These are phyloP conservation scores for Platerodrilus igneus DNA, from an alignment of 2,888 invertebrate genomes.

Conservation along the genomic window DNA sequence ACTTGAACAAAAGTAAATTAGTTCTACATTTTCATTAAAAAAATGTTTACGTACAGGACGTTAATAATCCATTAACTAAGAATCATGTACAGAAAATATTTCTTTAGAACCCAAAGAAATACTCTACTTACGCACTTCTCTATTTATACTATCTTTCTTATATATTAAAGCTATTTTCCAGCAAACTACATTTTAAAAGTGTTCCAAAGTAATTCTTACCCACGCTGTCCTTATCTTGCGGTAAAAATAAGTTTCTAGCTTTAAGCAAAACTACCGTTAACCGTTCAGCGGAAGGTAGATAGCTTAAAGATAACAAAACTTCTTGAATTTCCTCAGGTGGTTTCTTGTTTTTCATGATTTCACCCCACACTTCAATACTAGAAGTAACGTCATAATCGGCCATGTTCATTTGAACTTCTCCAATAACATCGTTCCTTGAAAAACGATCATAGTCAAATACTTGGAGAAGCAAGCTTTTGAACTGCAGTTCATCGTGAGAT, in stretches of 20 bases:
- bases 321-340: slow-evolving; percentile 80
- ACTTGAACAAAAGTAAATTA: too few species aligned
- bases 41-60: too few species aligned
- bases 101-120: too few species aligned
- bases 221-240: slow-evolving; percentile 62
- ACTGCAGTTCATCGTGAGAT: slow-evolving; percentile 78
- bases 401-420: slow-evolving; percentile 72
- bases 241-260: slow-evolving; percentile 75
- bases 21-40: too few species aligned
- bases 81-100: too few species aligned
- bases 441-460: slow-evolving; percentile 65
- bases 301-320: slow-evolving; percentile 77
- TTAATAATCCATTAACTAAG: too few species aligned
- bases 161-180: too few species aligned
- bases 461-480: slow-evolving; percentile 72
- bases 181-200: too few species aligned
- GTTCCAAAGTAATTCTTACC: slow-evolving; percentile 54
- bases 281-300: slow-evolving; percentile 82
- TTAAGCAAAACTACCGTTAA: slow-evolving; percentile 79
- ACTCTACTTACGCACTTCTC: too few species aligned
- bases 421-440: slow-evolving; percentile 83
- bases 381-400: slow-evolving; percentile 74
- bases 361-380: slow-evolving; percentile 82
- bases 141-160: too few species aligned
- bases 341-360: slow-evolving; percentile 74